These are phyloP conservation scores for Lemur catta DNA, from an alignment of 2,797 vertebrate species.

Conservation along the genomic window DNA sequence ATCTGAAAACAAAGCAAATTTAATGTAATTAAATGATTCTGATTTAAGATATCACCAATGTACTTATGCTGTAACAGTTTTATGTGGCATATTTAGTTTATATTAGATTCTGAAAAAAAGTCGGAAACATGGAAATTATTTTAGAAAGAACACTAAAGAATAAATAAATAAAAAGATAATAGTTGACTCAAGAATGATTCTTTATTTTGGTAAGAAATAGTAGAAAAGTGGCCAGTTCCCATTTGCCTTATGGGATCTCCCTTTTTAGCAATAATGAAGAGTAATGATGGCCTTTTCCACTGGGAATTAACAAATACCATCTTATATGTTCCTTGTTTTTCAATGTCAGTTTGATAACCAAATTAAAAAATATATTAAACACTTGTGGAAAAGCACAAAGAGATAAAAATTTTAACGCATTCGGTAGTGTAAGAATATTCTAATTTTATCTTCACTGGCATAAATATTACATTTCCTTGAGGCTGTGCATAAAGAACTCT, in stretches of 20 bases:
- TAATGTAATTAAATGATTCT: not conserved
- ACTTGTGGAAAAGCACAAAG: not conserved
- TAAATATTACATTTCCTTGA: constrained; percentile 51
- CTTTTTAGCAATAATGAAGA: not conserved
- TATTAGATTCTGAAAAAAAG: not conserved
- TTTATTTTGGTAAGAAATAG: not conserved
- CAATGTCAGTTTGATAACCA: not conserved
- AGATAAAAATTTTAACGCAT: not conserved
- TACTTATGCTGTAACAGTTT: not conserved
- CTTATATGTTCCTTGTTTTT: not conserved
- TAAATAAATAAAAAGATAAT: not conserved
- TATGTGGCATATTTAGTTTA: not conserved
- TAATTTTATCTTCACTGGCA: constrained; percentile 5
- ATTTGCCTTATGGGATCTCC: not conserved
- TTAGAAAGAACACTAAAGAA: not conserved
- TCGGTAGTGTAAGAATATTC: not conserved
- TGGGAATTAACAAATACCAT: not conserved
- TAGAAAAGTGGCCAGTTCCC: not conserved
- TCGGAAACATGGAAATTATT: not conserved
- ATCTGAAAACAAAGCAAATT: not conserved
- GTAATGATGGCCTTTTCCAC: not conserved
- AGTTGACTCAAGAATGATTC: not conserved
- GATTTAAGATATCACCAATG: not conserved
- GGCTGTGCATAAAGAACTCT: constrained; percentile 33
- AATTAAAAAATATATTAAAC: constrained; percentile 9